phyloP scores from a whole-genome alignment of 2,113 vertebrate genomes.

The Fregetta grallaria region DNA sequence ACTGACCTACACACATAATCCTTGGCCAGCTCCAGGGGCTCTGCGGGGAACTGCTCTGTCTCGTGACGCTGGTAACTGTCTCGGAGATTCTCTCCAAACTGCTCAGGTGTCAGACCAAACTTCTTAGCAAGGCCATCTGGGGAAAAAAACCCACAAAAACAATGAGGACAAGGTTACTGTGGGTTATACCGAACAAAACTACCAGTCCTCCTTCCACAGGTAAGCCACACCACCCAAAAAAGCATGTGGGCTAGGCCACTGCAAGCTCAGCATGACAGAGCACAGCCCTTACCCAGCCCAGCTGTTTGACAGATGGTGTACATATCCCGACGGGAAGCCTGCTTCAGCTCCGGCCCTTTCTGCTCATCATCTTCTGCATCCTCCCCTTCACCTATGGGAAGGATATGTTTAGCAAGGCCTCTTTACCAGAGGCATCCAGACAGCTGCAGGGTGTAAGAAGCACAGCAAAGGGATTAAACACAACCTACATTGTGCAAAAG shows the following conservation, averaged over 20 bases:
- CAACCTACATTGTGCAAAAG: background rate
- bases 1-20: slow-evolving; percentile 93
- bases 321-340: slow-evolving; percentile 96
- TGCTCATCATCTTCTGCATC: slow-evolving; percentile 90
- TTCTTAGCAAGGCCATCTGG: slow-evolving; percentile 96
- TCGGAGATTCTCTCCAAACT: slow-evolving; percentile 96
- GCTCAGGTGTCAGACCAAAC: slow-evolving; percentile 96
- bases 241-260: background rate
- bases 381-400: slow-evolving; percentile 78
- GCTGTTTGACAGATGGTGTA: slow-evolving; percentile 96
- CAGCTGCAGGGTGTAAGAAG: background rate
- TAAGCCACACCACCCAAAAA: background rate
- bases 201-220: background rate
- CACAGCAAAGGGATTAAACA: background rate
- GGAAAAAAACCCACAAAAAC: fast-evolving
- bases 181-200: background rate
- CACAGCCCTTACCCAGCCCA: slow-evolving; percentile 84
- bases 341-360: slow-evolving; percentile 94
- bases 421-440: background rate
- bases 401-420: background rate
- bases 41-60: slow-evolving; percentile 97
- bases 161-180: background rate
- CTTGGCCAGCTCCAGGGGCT: slow-evolving; percentile 94
- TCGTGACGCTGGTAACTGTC: slow-evolving; percentile 98
- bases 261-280: background rate